These are phyloP conservation scores for Thoracochromis brauschi DNA, from an alignment of 2,113 vertebrate genomes.

Conservation along the genomic window DNA sequence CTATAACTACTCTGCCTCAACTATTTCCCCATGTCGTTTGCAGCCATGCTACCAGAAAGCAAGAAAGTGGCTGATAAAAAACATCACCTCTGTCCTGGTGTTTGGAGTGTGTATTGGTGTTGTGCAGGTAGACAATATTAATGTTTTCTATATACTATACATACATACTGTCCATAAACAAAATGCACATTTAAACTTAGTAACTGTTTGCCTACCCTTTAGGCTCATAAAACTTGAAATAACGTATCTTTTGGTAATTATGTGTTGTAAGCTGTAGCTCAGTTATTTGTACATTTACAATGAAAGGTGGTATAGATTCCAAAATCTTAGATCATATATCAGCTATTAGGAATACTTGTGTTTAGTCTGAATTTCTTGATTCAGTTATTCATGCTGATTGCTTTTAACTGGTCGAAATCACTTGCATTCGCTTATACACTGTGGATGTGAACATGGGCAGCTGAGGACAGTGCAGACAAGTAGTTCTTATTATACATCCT, in stretches of 20 bases:
- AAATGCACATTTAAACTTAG: background rate
- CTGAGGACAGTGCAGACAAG: background rate
- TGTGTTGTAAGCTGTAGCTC: background rate
- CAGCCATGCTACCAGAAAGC: slow-evolving; percentile 81
- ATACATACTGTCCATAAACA: background rate
- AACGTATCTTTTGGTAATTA: background rate
- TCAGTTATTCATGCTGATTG: background rate
- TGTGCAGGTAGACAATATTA: slow-evolving; percentile 69
- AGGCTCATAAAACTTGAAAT: background rate
- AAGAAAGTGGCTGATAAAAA: slow-evolving; percentile 71
- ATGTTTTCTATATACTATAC: background rate
- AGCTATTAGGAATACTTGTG: background rate
- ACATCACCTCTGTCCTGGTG: slow-evolving; percentile 76
- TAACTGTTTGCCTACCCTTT: background rate
- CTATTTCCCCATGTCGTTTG: background rate
- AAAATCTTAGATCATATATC: background rate
- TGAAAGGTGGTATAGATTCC: background rate
- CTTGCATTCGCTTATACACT: background rate
- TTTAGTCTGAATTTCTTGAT: background rate
- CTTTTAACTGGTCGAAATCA: background rate
- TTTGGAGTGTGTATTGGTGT: slow-evolving; percentile 78
- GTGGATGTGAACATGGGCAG: background rate
- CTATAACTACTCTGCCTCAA: background rate
- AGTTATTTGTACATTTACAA: background rate
- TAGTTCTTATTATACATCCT: background rate